Base-by-base conservation (phyloP, 2,113 vertebrate species). In the Camelus dromedarius region DNA sequence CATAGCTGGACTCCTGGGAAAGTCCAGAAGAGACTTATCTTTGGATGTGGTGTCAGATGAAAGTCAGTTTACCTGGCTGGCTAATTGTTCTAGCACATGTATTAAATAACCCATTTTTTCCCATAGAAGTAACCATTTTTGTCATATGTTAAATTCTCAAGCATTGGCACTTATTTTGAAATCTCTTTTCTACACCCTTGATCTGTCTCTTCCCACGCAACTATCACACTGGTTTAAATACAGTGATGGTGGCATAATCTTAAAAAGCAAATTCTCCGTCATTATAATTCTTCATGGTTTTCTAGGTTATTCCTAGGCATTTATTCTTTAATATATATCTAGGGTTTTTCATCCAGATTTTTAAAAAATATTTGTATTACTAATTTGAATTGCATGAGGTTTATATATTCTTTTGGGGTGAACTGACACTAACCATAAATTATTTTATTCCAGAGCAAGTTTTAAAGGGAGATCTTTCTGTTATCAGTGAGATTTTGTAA, bases 301-400 rank as follows among this genome's bases (percentile, higher is more conserved):
- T 92, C 72, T 85, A 94, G 46, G 6, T 35, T 92, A 81, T 89
- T 95, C 91, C 15, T 76, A 85, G 16, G 30, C 38, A 76, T 16
- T 91, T 88, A 50, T 24, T 91, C n/a, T 77, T 46, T 50, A 69
- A 69, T 66, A 73, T 48, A 73, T 88, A 64, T 50, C 52, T 80
- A 88, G 54, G 18, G 85, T 81, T 86, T n/a, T 85, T 89, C 54
- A 56, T 46, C 9, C 1, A 80, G 5, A 73, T 84, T 88, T 88
- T 92, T 77, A 9, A 18, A 89, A 91, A 80, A 6, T 56, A 82
- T 88, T 35, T 83, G 0, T 80, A 60, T 50, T 52, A 30, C 9
- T 70, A 58, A 62, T 56, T 89, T 14, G n/a, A 96, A 58, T 38
- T 80, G 35, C 32, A 92, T 92, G 35, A 81, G 11, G 28, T 95